Evolutionary conservation across 2,797 vertebrate genomes (phyloP).

Genomic region (Brachyalestes nurse): DNA sequence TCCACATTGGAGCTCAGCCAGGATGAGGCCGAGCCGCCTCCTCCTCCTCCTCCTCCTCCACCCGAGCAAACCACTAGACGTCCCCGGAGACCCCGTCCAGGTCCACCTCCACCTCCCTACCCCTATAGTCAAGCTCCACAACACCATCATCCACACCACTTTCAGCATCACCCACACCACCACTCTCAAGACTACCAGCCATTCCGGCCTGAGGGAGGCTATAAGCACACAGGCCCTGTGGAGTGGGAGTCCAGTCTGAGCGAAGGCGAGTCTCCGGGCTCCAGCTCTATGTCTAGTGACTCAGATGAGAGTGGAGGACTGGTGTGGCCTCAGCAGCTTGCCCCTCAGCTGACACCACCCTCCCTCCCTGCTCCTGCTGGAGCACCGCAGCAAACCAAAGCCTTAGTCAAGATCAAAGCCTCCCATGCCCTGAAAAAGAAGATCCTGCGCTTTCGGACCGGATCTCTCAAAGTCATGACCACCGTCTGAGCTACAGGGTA

Average conservation of each 20-base stretch:
- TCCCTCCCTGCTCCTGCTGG: conserved; percentile 68
- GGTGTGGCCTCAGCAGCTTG: conserved; percentile 88
- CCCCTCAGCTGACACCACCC: conserved; percentile 75
- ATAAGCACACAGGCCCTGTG: conserved; percentile 61
- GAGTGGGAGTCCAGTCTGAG: conserved; percentile 86
- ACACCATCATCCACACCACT: conserved; percentile 56
- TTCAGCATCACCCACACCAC: conserved; percentile 60
- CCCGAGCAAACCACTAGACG: conserved; percentile 63
- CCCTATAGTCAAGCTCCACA: conserved; percentile 52
- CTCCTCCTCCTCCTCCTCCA: conserved; percentile 16
- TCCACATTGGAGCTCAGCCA: conserved; percentile 85
- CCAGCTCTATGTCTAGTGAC: conserved; percentile 84
- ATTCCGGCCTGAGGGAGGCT: conserved; percentile 64
- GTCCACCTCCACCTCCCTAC: conserved; percentile 57
- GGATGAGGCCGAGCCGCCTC: conserved; percentile 70
- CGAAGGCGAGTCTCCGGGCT: conserved; percentile 82
- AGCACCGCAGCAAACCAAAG: conserved; percentile 78
- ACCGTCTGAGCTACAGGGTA: conserved; percentile 79
- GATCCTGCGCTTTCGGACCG: conserved; percentile 88
- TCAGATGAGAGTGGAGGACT: conserved; percentile 85
- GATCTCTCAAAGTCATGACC: conserved; percentile 91
- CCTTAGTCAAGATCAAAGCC: conserved; percentile 91
- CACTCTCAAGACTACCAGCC: conserved; percentile 63
- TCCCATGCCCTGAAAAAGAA: conserved; percentile 91
- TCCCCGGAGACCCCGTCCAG: conserved; percentile 60